phyloP scores from a whole-genome alignment of 2,888 invertebrate genomes.

The Tipula helvola region DNA sequence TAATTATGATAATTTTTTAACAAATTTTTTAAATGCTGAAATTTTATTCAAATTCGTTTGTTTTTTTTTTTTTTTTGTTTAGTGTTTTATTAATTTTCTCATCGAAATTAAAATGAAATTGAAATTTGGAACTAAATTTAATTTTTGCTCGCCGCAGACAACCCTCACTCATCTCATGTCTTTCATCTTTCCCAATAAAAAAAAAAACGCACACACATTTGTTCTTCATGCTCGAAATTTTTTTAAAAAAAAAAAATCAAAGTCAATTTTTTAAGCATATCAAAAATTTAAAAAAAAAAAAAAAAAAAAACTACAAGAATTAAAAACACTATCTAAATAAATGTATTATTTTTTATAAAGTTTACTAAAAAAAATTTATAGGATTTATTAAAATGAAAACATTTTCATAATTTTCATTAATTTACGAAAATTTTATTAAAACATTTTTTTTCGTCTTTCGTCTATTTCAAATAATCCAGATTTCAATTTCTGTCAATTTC shows the following conservation, averaged over 20 bases:
- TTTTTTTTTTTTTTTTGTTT: background rate
- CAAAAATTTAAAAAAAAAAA: background rate
- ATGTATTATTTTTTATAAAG: background rate
- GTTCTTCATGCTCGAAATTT: background rate
- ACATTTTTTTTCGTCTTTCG: background rate
- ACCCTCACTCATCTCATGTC: background rate
- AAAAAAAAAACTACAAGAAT: background rate
- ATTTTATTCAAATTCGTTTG: background rate
- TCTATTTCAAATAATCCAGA: background rate
- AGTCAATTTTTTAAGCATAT: background rate
- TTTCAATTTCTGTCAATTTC: background rate
- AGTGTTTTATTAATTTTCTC: background rate
- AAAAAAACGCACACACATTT: background rate
- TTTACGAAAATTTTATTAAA: background rate
- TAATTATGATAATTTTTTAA: background rate
- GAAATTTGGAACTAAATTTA: background rate
- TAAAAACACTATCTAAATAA: background rate
- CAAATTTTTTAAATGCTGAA: background rate
- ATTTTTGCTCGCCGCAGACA: too few relatives aligned
- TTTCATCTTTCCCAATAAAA: too few relatives aligned
- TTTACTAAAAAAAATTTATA: background rate
- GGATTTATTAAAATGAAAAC: background rate
- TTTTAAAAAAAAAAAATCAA: background rate
- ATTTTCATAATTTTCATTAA: background rate
- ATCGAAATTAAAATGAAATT: background rate